Base-by-base conservation (phyloP, 2,888 invertebrate species). In the Apodemia hepburni region DNA sequence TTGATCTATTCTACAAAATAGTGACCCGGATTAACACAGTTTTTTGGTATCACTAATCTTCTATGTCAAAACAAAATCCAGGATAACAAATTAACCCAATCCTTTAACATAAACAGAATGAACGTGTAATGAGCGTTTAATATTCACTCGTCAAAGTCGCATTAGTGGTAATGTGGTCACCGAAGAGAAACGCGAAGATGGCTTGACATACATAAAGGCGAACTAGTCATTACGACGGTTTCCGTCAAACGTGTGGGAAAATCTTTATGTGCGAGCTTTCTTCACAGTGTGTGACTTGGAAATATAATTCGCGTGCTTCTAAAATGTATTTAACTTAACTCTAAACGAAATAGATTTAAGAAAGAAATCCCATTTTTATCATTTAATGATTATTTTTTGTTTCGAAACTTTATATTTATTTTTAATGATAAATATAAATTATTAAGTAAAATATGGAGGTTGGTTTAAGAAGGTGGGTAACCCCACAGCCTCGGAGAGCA, bases 161-260 rank as follows among this genome's bases (percentile, higher is more conserved):
- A 57, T 57, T 57, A 57, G 57, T 57, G 27, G 57, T 57, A 57
- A 57, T 57, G 57, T 57, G 57, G 57, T 57, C 29, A 57, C 47
- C 17, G 47, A 47, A 17, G 57, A 57, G 57, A 57, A 57, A 57
- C 27, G 57, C 57, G 29, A 57, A 57, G 57, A 57, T 57, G 57
- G 57, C 27, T 47, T 27, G 57, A 57, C 57, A 57, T 29, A 27
- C 27, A 57, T 57, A 57, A 57, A 27, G n/a, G 8, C 29, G 57
- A 27, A 29, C 29, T 27, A 57, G 29, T 57, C 57, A 29, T 57
- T 57, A 57, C 54, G 29, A n/a, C 17, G 7, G 29, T 57, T 57
- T 57, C 57, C 57, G 57, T 57, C 47, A 47, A 47, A 47, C 57
- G 57, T 57, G 57, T 57, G 57, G 57, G 57, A 57, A 57, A 57